Conservation (phyloP, 2,797 vertebrate genomes). For the Phyllotis vaccarum region DNA sequence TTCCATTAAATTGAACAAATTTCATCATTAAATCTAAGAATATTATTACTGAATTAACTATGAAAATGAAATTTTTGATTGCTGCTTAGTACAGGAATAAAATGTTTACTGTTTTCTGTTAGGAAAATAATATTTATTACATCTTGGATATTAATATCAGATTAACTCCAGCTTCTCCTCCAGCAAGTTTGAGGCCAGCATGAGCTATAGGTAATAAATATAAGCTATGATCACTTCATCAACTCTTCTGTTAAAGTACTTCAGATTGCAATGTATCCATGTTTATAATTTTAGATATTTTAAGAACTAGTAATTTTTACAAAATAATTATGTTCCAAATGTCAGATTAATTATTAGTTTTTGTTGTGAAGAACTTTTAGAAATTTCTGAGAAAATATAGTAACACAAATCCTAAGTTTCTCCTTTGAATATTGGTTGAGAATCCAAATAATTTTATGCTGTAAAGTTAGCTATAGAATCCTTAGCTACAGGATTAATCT, state of each 20-base stretch:
- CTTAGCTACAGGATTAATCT: slow-evolving; percentile 38
- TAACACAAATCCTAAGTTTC: slow-evolving; percentile 48
- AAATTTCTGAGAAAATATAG: slow-evolving; percentile 48
- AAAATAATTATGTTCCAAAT: slow-evolving; percentile 44
- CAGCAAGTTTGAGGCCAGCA: background rate
- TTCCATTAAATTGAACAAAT: slow-evolving; percentile 56
- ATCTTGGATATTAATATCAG: slow-evolving; percentile 23
- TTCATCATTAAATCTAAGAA: slow-evolving; percentile 53
- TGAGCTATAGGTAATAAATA: slow-evolving; percentile 5
- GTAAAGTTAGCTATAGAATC: slow-evolving; percentile 14
- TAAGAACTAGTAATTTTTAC: slow-evolving; percentile 58
- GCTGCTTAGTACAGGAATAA: slow-evolving; percentile 49
- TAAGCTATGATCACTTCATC: background rate
- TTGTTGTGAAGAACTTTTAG: slow-evolving; percentile 52
- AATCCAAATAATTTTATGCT: slow-evolving; percentile 60
- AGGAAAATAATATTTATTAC: slow-evolving; percentile 56
- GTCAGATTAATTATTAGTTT: slow-evolving; percentile 31
- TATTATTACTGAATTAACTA: slow-evolving; percentile 35
- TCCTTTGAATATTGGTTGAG: slow-evolving; percentile 27
- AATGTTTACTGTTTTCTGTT: slow-evolving; percentile 57
- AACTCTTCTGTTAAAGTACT: slow-evolving; percentile 22
- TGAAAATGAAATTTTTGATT: slow-evolving; percentile 42
- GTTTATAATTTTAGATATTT: slow-evolving; percentile 51
- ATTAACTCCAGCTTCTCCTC: slow-evolving; percentile 26
- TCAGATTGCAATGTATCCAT: slow-evolving; percentile 8